Evolutionary conservation across 2,797 vertebrate species (phyloP).

Genomic region (Monodelphis domestica): DNA sequence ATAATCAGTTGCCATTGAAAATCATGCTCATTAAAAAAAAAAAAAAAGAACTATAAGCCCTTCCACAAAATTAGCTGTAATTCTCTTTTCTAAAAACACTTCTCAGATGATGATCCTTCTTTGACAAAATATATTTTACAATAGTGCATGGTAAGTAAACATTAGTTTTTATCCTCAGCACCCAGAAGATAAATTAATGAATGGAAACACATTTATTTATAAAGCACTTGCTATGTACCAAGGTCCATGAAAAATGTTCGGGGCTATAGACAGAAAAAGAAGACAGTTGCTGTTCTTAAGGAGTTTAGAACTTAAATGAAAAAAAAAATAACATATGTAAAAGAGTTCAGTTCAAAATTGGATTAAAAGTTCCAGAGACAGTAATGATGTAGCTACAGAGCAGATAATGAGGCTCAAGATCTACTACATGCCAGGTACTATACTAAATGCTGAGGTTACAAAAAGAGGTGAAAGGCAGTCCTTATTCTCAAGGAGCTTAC

Average conservation of each 20-base stretch:
- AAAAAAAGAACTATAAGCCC: constrained; percentile 60
- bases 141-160: constrained; percentile 43
- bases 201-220: background rate
- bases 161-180: constrained; percentile 31
- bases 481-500: background rate
- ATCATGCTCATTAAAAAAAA: constrained; percentile 25
- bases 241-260: background rate
- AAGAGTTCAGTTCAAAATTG: background rate
- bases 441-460: background rate
- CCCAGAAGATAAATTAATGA: background rate
- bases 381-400: background rate
- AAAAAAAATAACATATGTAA: background rate
- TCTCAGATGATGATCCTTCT: constrained; percentile 65
- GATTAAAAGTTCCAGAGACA: background rate
- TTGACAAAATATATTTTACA: constrained; percentile 56
- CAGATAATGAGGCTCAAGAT: background rate
- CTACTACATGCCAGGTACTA: background rate
- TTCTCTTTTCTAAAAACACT: constrained; percentile 20
- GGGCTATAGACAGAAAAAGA: background rate
- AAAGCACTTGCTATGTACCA: background rate
- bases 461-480: background rate
- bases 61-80: constrained; percentile 38
- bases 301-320: background rate
- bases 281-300: background rate
- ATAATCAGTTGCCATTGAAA: background rate